phyloP scores from a whole-genome alignment of 2,797 vertebrate species.

The Sebastiscus albofasciatus region DNA sequence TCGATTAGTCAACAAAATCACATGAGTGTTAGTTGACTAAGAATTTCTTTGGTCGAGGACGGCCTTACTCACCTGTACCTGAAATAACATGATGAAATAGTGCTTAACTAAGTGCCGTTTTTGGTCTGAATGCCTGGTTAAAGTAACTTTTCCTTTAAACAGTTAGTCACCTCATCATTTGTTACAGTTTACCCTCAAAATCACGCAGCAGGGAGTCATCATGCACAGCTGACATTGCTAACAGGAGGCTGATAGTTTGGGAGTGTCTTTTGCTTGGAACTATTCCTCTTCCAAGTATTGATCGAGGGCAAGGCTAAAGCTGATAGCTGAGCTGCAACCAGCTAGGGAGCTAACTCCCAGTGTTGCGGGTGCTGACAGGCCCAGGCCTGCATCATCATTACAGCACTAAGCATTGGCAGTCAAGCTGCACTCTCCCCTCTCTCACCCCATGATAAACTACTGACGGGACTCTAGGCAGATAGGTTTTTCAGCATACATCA shows the following conservation, averaged over 20 bases:
- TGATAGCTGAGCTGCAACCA: constrained; percentile 67
- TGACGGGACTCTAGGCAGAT: constrained; percentile 73
- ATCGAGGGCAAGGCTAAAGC: constrained; percentile 52
- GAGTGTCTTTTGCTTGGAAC: constrained; percentile 56
- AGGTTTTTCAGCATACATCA: constrained; percentile 82
- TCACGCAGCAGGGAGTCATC: background rate
- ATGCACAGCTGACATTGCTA: constrained; percentile 7
- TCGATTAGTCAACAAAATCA: too few relatives aligned
- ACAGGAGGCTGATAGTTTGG: constrained; percentile 46
- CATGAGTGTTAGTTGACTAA: too few relatives aligned
- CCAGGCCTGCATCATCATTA: constrained; percentile 77
- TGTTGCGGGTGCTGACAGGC: constrained; percentile 68
- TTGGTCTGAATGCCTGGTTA: background rate
- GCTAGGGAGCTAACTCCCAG: constrained; percentile 64
- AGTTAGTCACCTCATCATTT: background rate
- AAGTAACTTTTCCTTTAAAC: background rate
- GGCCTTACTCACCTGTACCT: background rate
- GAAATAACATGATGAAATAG: background rate
- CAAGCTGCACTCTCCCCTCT: constrained; percentile 62
- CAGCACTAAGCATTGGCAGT: constrained; percentile 76
- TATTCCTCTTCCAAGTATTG: constrained; percentile 69
- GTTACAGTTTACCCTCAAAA: background rate
- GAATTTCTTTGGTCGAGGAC: too few relatives aligned
- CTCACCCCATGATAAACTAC: constrained; percentile 80
- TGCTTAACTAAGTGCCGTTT: background rate